Evolutionary conservation across 53 echinoderm and acorn worm genomes (phyloP).

Genomic region (Stichopus horrens): DNA sequence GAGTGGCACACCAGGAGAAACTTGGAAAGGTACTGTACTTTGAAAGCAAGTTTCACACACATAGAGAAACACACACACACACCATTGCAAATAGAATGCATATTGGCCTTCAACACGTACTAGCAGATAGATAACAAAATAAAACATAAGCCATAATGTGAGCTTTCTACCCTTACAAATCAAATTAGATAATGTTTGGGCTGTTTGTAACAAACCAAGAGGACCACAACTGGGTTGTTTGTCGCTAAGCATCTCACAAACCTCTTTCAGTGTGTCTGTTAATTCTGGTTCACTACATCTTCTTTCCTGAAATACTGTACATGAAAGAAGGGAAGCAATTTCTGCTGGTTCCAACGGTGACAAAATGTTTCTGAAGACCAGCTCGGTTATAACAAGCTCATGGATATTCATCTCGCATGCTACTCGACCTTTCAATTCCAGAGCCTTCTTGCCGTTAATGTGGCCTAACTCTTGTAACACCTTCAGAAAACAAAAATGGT

Average conservation of each 20-base stretch:
- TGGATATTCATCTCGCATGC: conserved; percentile 92
- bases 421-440: conserved; percentile 94
- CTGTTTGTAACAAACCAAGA: no score
- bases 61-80: no score
- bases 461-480: conserved; percentile 72
- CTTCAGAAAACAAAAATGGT: conserved; percentile 33
- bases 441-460: conserved; percentile 69
- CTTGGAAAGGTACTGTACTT: no score
- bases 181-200: no score
- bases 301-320: conserved; percentile 97
- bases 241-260: not conserved
- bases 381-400: conserved; percentile 87
- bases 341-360: conserved; percentile 71
- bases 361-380: conserved; percentile 90
- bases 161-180: no score
- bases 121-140: no score
- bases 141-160: no score
- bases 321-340: conserved; percentile 89
- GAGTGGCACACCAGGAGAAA: no score
- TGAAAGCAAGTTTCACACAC: no score
- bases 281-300: conserved; percentile 84
- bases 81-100: no score
- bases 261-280: conserved; percentile 73
- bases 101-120: no score
- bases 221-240: no score